A percentile compares a stretch with the other conserved stretches of the same genome.
Evolutionary conservation across 2,888 invertebrate genomes (phyloP).

Genomic region (Chalcis sispes): DNA sequence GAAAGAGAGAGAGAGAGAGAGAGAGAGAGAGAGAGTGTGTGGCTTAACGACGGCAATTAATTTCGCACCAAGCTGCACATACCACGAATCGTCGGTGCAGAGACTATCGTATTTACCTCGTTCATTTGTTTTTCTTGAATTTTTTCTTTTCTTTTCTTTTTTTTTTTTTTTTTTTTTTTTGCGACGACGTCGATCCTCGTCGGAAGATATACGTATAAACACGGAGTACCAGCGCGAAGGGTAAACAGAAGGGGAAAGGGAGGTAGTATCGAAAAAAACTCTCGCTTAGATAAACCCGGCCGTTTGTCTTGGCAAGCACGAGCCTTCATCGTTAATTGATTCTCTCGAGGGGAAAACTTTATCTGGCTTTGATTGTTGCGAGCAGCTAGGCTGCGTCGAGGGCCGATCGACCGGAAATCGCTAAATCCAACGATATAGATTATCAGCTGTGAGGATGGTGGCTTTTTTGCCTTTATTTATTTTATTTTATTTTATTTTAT

Average conservation of each 20-base stretch:
- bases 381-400: neutral
- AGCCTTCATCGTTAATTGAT: conserved; percentile 45
- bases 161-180: neutral
- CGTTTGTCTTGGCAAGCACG: conserved; percentile 14
- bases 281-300: conserved; percentile 22
- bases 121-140: neutral
- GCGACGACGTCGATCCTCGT: no score
- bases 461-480: no score
- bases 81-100: neutral
- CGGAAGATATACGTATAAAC: neutral
- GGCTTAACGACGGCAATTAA: conserved; percentile 49
- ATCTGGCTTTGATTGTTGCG: conserved; percentile 20
- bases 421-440: conserved; percentile 14
- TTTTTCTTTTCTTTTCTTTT: conserved; percentile 2
- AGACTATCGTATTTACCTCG: neutral
- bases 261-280: conserved; percentile 30
- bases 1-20: neutral
- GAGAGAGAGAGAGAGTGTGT: no score
- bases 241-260: neutral
- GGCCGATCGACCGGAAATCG: conserved; percentile 32
- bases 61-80: no score
- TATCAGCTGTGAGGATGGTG: neutral
- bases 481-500: no score
- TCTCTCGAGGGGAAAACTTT: conserved; percentile 15
- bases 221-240: neutral